Conservation (phyloP, 2,113 vertebrate species). For the Callopanchax toddi region DNA sequence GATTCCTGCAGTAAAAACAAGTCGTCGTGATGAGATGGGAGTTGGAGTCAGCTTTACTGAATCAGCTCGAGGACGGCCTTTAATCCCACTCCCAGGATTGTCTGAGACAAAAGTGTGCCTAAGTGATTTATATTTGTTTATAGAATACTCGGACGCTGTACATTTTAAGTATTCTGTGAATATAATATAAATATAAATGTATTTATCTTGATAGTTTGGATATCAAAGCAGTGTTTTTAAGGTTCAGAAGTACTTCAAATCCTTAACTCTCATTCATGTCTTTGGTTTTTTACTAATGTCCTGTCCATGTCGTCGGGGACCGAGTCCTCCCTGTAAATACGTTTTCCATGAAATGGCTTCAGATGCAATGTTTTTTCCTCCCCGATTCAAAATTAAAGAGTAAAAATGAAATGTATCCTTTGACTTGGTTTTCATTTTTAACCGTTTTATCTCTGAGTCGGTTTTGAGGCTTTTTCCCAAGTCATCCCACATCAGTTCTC, state of each 20-base stretch:
- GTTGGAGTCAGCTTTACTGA: constrained; percentile 14
- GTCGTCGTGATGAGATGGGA: constrained; percentile 24
- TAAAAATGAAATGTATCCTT: constrained; percentile 32
- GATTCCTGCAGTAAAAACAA: constrained; percentile 17
- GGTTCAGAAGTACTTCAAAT: constrained; percentile 71
- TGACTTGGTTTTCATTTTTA: neutral
- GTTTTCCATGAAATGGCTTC: constrained; percentile 79
- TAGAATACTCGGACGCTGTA: constrained; percentile 86
- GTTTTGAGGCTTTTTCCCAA: too few species aligned
- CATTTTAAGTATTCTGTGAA: constrained; percentile 97
- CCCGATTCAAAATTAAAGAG: constrained; percentile 77
- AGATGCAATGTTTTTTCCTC: constrained; percentile 53
- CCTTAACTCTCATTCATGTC: constrained; percentile 50
- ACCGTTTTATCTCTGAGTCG: too few species aligned
- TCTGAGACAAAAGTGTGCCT: constrained; percentile 83
- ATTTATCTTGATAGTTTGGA: constrained; percentile 79
- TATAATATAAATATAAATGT: constrained; percentile 91
- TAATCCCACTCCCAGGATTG: constrained; percentile 47
- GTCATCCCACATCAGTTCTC: too few species aligned
- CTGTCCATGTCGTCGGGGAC: constrained; percentile 55
- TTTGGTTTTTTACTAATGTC: constrained; percentile 70
- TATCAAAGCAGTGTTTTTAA: constrained; percentile 76
- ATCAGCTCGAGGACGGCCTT: constrained; percentile 41
- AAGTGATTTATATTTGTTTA: constrained; percentile 90
- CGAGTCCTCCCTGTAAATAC: constrained; percentile 74